Evolutionary conservation across 2,113 vertebrate species (phyloP).

Genomic region (Atherinomorus stipes): DNA sequence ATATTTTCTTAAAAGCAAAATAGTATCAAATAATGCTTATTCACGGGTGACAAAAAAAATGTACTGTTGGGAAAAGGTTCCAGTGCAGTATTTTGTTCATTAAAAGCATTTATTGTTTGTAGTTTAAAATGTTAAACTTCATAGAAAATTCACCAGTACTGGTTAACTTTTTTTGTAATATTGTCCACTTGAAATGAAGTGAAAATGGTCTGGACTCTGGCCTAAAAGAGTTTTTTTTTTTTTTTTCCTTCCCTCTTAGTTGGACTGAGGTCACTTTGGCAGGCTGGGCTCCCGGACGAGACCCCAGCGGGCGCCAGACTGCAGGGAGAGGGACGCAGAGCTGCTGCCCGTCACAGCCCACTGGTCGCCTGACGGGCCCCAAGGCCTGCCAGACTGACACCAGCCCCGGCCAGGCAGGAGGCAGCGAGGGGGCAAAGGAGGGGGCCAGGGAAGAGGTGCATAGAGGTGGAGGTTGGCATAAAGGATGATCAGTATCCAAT

Average conservation of each 20-base stretch:
- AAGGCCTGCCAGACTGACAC: slow-evolving; percentile 81
- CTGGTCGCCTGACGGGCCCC: slow-evolving; percentile 83
- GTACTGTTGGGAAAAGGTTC: background rate
- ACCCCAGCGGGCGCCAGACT: slow-evolving; percentile 83
- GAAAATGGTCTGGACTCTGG: slow-evolving; percentile 33
- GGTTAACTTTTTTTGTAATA: slow-evolving; percentile 7
- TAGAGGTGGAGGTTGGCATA: slow-evolving; percentile 70
- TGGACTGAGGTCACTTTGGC: slow-evolving; percentile 82
- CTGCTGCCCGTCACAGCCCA: slow-evolving; percentile 83
- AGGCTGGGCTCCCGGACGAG: slow-evolving; percentile 78
- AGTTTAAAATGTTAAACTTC: background rate
- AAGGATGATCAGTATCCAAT: slow-evolving; percentile 68
- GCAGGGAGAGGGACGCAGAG: slow-evolving; percentile 80
- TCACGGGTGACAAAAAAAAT: background rate
- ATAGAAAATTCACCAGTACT: background rate
- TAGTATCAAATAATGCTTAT: background rate
- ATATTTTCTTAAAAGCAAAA: background rate
- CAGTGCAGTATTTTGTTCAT: background rate
- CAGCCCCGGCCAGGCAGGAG: slow-evolving; percentile 72
- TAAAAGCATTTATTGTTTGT: background rate
- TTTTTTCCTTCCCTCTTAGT: slow-evolving; percentile 39
- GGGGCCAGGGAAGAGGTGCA: slow-evolving; percentile 46
- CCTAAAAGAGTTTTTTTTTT: slow-evolving; percentile 2
- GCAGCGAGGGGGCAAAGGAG: slow-evolving; percentile 57
- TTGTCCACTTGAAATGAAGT: slow-evolving; percentile 31